A percentile compares a stretch with the other conserved stretches of the same genome.
phyloP scores from a whole-genome alignment of 2,797 vertebrate species.

The Rhinoraja longicauda region DNA sequence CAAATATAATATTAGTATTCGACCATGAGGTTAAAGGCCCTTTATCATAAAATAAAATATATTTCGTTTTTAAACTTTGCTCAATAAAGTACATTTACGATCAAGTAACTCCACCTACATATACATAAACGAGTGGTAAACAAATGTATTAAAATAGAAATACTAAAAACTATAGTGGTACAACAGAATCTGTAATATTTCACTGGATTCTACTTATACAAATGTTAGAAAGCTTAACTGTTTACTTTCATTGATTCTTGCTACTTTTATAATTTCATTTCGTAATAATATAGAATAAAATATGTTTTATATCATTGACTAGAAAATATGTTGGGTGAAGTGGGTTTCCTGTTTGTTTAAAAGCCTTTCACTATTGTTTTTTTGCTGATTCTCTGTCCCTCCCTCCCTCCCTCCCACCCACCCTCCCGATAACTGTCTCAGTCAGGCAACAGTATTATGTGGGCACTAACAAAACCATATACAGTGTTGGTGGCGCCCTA shows the following conservation, averaged over 20 bases:
- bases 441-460: slow-evolving; percentile 71
- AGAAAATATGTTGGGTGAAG: slow-evolving; percentile 97
- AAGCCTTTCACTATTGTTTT: slow-evolving; percentile 69
- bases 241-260: slow-evolving; percentile 72
- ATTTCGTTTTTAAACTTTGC: slow-evolving; percentile 99
- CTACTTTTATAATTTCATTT: slow-evolving; percentile 82
- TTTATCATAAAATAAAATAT: slow-evolving; percentile 99
- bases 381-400: slow-evolving; percentile 91
- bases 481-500: slow-evolving; percentile 86
- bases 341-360: slow-evolving; percentile 64
- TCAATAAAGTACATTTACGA: slow-evolving; percentile 99
- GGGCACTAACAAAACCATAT: slow-evolving; percentile 91
- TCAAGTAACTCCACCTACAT: slow-evolving; percentile 99
- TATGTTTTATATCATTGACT: slow-evolving; percentile 98
- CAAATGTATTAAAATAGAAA: slow-evolving; percentile 99
- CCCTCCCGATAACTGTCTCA: slow-evolving; percentile 93
- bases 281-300: slow-evolving; percentile 99
- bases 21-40: slow-evolving; percentile 99
- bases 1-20: slow-evolving; percentile 99
- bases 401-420: slow-evolving; percentile 44
- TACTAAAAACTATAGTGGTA: slow-evolving; percentile 96
- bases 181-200: slow-evolving; percentile 91
- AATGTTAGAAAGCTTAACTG: slow-evolving; percentile 93
- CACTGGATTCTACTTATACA: slow-evolving; percentile 98
- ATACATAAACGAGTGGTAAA: slow-evolving; percentile 99